Evolutionary conservation across 1,140 invertebrate species (phyloP).

Genomic region (Caerostris extrusa): DNA sequence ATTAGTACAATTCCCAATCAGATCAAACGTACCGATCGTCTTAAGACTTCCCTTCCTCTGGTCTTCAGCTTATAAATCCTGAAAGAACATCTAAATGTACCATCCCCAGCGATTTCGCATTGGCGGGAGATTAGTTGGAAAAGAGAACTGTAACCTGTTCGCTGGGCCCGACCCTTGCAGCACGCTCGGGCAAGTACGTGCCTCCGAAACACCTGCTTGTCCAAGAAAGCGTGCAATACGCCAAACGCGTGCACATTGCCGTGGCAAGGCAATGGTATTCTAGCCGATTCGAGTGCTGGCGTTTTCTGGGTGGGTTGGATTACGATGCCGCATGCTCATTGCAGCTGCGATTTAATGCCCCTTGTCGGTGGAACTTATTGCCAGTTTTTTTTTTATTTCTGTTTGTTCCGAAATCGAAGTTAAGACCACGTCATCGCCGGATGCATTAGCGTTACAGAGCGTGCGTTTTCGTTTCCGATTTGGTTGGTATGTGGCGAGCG

Average conservation of each 20-base stretch:
- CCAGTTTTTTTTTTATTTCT: neutral
- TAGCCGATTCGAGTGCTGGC: no score
- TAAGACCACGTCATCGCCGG: neutral
- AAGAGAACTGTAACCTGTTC: neutral
- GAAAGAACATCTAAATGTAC: neutral
- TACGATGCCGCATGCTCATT: neutral
- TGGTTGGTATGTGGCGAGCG: neutral
- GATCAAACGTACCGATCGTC: neutral
- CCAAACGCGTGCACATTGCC: neutral
- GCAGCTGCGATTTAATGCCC: constrained; percentile 3
- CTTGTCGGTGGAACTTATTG: neutral
- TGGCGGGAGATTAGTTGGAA: neutral
- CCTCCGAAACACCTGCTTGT: constrained; percentile 64
- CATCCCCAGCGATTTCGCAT: neutral
- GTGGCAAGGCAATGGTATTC: neutral
- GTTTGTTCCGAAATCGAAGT: neutral
- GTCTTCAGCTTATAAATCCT: neutral
- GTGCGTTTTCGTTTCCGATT: neutral
- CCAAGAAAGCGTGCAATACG: constrained; percentile 54
- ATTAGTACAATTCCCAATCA: neutral
- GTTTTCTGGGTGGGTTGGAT: neutral
- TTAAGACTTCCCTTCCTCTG: neutral
- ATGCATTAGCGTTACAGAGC: neutral
- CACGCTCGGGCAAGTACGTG: constrained; percentile 72
- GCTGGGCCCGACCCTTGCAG: constrained; percentile 22